Evolutionary conservation across 2,797 vertebrate genomes (phyloP).

Genomic region (Morelia viridis): DNA sequence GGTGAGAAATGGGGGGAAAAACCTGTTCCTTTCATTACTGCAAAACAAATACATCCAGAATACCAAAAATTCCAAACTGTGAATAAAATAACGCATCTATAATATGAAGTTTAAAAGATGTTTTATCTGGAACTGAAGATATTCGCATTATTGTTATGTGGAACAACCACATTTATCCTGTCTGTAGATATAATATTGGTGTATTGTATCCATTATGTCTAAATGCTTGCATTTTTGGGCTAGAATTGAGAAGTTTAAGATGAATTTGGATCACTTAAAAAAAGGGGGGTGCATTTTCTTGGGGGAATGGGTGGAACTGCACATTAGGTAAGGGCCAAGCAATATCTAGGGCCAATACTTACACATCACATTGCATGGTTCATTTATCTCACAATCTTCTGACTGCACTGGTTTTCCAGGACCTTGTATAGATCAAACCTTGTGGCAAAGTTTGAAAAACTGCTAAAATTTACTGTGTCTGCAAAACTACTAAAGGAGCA

Average conservation of each 20-base stretch:
- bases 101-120: background rate
- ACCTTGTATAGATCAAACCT: background rate
- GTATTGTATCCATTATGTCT: too few species aligned
- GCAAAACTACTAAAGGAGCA: background rate
- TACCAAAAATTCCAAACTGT: background rate
- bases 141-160: background rate
- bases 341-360: background rate
- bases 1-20: background rate
- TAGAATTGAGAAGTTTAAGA: background rate
- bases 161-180: background rate
- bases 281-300: background rate
- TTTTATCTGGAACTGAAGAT: background rate
- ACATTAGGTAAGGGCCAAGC: background rate
- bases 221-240: background rate
- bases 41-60: background rate
- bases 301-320: background rate
- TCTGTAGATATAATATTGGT: background rate
- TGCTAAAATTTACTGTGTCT: background rate
- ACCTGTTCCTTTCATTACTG: background rate
- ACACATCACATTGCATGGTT: background rate
- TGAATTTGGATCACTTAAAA: background rate
- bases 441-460: background rate
- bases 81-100: background rate
- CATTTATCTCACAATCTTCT: background rate
- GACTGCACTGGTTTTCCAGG: background rate